Evolutionary conservation across 2,888 invertebrate species (phyloP), one percentile per base, ranked within the genome.

Genomic region (Epicampocera succincta): DNA sequence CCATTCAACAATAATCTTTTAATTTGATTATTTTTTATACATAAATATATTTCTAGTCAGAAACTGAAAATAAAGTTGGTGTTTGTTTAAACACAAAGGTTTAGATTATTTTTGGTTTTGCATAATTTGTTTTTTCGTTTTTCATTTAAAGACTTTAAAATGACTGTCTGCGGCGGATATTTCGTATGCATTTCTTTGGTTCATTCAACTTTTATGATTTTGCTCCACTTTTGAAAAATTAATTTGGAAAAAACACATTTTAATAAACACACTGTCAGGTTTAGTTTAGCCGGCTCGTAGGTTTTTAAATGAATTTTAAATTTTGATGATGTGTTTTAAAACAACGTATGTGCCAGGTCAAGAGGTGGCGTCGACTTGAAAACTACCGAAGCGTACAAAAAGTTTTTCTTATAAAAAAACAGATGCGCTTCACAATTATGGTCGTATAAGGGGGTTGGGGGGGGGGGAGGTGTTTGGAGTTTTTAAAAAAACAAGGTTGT

Each of bases 161-260:
- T 60, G 58, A 80, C 66, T 80, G 60, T 75, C 46, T 66, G 40
- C 2, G 33, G 40, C 52, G 52, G 33, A 68, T 75, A 73, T 73
- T 79, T 56, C 13, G 56, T 2, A 40, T 52, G 6, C 46, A 25
- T 40, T 66, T 48, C 1, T 42, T 52, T 13, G 46, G 71, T 75
- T 80, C 75, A 60, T 80, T 80, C 66, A 80, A 80, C 71, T 80
- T 80, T 75, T 71, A 75, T 46, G 80, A 65, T 71, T 75, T 75
- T 71, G 80, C 80, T 80, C 80, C 71, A 80, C 60, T 66, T 80
- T 71, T 74, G 9, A 46, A 25, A 65, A 56, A 50, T 56, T 15
- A 15, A n/a, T 58, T 38, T 46, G 1, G 21, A 33, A 33, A 33
- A 33, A 8, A 33, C 8, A 33, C 8, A 33, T 33, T 33, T 33